Evolutionary conservation across 2,113 vertebrate genomes (phyloP).

Genomic region (Merops nubicus): DNA sequence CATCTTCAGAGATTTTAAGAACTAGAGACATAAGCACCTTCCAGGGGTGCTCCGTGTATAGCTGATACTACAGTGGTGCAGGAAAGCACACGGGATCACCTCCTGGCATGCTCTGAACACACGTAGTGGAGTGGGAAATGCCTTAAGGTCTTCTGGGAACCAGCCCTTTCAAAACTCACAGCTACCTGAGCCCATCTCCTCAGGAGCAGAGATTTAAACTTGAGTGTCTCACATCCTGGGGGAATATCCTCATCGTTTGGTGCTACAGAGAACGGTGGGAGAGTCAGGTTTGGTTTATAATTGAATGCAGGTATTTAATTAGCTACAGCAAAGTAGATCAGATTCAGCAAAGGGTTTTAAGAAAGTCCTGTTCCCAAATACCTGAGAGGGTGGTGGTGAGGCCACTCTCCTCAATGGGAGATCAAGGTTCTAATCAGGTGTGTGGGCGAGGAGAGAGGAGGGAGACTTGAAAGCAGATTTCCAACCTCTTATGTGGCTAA

Average conservation of each 20-base stretch:
- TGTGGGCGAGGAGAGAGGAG: background rate
- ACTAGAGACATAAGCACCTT: background rate
- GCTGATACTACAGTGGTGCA: background rate
- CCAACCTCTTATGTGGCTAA: conserved; percentile 41
- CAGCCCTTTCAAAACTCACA: background rate
- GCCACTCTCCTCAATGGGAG: background rate
- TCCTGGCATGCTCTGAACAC: background rate
- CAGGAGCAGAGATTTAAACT: background rate
- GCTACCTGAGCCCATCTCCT: background rate
- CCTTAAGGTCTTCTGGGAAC: background rate
- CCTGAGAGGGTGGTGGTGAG: background rate
- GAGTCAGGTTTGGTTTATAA: background rate
- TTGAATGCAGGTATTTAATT: conserved; percentile 20
- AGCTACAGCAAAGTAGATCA: background rate
- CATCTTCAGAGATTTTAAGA: background rate
- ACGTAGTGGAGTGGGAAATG: background rate
- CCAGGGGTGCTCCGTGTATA: background rate
- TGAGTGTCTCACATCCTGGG: background rate
- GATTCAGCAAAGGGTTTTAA: background rate
- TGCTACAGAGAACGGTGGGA: background rate
- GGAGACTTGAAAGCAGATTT: conserved; percentile 54
- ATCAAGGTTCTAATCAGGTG: conserved; percentile 16
- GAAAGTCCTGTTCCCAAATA: background rate
- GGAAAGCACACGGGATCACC: background rate
- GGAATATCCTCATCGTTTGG: background rate